Conservation (phyloP, 92 coral and sea anemone genomes). For the Chrysogorgia sp. region DNA sequence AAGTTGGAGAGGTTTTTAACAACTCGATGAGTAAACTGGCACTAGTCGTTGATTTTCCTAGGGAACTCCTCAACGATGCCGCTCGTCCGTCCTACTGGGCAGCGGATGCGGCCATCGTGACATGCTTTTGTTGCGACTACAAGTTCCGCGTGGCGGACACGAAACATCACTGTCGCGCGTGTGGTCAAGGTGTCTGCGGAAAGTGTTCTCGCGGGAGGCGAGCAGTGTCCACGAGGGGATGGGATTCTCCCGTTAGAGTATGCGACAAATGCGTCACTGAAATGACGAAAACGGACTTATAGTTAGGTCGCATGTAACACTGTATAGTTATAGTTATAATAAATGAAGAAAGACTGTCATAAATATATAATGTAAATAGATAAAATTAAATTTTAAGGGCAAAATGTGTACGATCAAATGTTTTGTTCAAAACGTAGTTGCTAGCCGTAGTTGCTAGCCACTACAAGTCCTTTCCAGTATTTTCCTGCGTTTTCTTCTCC, state of each 20-base stretch:
- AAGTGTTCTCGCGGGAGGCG: slow-evolving; percentile 72
- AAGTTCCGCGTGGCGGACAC: slow-evolving; percentile 73
- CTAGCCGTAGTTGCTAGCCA: too few relatives aligned
- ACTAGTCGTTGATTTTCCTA: slow-evolving; percentile 81
- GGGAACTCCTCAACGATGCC: slow-evolving; percentile 86
- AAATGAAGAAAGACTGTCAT: background rate
- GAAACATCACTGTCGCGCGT: slow-evolving; percentile 96
- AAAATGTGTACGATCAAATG: background rate
- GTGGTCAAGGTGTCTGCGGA: slow-evolving; percentile 95
- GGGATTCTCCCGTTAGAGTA: slow-evolving; percentile 98
- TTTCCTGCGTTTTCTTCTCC: too few relatives aligned
- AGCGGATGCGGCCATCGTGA: slow-evolving; percentile 80
- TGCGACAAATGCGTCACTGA: slow-evolving; percentile 82
- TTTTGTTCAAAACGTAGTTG: too few relatives aligned
- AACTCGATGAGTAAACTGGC: slow-evolving; percentile 81
- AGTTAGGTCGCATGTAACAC: background rate
- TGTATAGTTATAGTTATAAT: too few relatives aligned
- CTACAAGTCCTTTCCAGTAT: too few relatives aligned
- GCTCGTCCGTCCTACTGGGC: slow-evolving; percentile 99
- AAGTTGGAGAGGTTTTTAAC: slow-evolving; percentile 89
- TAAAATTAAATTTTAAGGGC: background rate
- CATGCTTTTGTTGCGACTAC: slow-evolving; percentile 71
- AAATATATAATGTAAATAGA: background rate
- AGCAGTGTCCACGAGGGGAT: slow-evolving; percentile 87
- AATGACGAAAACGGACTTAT: background rate